Evolutionary conservation across 1,140 invertebrate species (phyloP), one percentile per base, ranked within the genome.

Genomic region (Bombus vancouverensis): DNA sequence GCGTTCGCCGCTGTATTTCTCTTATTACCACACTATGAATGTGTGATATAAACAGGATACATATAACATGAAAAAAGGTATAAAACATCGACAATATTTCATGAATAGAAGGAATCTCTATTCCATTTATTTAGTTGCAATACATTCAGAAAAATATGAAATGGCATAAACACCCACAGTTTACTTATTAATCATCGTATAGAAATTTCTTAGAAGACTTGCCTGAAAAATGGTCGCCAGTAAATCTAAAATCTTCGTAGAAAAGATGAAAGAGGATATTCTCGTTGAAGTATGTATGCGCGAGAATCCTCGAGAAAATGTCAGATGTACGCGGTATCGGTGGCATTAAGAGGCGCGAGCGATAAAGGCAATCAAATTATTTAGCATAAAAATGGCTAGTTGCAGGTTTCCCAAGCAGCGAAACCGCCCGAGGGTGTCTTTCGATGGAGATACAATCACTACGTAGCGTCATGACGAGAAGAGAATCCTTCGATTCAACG

Each of bases 341-440:
- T 70, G 66, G 32, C 78, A 70, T 80, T 80, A 80, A 70, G 34
- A 70, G 44, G 34, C 25, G 22, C 57, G 78, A 81, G 25, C 37
- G 53, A 75, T 65, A 65, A 74, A 74, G 42, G 57, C 59, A 83
- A 82, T 83, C 81, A 53, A 83, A 73, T 65, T 47, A 75, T 75
- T 83, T 66, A 62, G 72, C 81, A 47, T 66, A 83, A 53, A 83
- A 75, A 83, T 32, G 25, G 10, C 37, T 47, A 1, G 44, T 42
- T 73, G 12, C 53, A 39, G 15, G 32, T 83, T 82, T 68, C 72
- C 57, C 72, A 66, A 66, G n/a, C 37, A 10, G 13, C 5, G 22
- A 39, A n/a, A 53, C 25, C 25, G 32, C 57, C 25, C 18, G 42
- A n/a, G 32, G 39, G 32, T 59, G n/a, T 73, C 10, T 65, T 44